Percentiles rank a stretch among this genome's conserved stretches.
phyloP scores from a whole-genome alignment of 2,113 vertebrate species.

The cattle (Bos taurus) region DNA sequence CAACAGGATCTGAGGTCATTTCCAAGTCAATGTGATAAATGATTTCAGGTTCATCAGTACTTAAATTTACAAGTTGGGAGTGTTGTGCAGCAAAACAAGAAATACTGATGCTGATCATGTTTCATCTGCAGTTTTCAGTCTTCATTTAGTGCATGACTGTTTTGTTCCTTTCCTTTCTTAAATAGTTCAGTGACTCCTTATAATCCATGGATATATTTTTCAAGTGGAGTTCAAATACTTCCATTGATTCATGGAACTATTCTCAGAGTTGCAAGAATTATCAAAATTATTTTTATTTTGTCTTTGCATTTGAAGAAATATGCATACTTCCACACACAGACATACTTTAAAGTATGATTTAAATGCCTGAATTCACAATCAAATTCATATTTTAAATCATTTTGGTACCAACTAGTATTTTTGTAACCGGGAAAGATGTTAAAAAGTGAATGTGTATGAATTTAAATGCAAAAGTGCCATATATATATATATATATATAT shows the following conservation, averaged over 20 bases:
- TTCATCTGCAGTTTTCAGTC: not conserved
- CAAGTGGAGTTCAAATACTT: not conserved
- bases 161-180: not conserved
- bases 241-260: not conserved
- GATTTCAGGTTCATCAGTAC: conserved; percentile 5
- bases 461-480: not conserved
- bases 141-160: not conserved
- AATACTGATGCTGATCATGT: not conserved
- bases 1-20: conserved; percentile 48
- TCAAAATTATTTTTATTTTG: not conserved
- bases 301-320: not conserved
- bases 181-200: not conserved
- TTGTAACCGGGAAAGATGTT: not conserved
- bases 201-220: not conserved
- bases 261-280: not conserved
- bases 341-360: not conserved
- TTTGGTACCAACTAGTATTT: not conserved
- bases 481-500: too few relatives aligned
- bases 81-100: not conserved
- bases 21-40: conserved; percentile 50
- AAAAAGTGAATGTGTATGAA: not conserved
- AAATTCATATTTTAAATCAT: not conserved
- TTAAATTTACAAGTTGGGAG: conserved; percentile 4
- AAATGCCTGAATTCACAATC: not conserved
- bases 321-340: accelerated